Evolutionary conservation across 2,888 invertebrate species (phyloP), one percentile per base, ranked within the genome.

Genomic region (Euclidia mi): DNA sequence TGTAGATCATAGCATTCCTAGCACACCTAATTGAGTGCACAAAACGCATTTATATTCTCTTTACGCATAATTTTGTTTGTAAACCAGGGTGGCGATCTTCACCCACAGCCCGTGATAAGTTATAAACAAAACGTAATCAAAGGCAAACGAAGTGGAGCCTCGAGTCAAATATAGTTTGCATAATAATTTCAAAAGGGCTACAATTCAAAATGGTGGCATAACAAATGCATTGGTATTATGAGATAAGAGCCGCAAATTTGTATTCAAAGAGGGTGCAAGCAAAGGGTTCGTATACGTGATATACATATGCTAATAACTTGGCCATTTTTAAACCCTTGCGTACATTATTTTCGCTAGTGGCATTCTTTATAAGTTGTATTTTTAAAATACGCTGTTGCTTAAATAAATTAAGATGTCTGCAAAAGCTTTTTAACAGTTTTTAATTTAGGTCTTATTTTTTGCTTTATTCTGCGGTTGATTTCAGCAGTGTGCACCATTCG

Each of bases 171-270:
- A 51, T 63, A 71, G 66, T 73, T 71, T 70, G 74, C 74, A 71
- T 70, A 74, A 65, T 71, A 69, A 71, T 67, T 70, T 63, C 57
- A 44, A 47, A 50, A 31, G 51, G 49, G 52, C 63, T 62, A 48
- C 60, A 66, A 66, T 60, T 63, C 59, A 56, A 57, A 56, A 55
- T 70, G 56, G 53, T 49, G 42, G 56, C 42, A 66, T 67, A 71
- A 69, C 65, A 70, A 70, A 71, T 74, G 71, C 71, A 71, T 70
- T 73, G 71, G 71, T 43, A 58, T 73, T 70, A 73, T 79, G 77
- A 78, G 78, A 77, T 76, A 79, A 69, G 70, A 65, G 63, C 68
- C 46, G 68, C 66, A 71, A 78, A 80, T 80, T 79, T 80, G 79
- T 80, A 80, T 80, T 79, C 81, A 79, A 76, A 74, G 69, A 53